Base-by-base conservation (phyloP, 2,797 vertebrate genomes). In the Peromyscus melanophrys region DNA sequence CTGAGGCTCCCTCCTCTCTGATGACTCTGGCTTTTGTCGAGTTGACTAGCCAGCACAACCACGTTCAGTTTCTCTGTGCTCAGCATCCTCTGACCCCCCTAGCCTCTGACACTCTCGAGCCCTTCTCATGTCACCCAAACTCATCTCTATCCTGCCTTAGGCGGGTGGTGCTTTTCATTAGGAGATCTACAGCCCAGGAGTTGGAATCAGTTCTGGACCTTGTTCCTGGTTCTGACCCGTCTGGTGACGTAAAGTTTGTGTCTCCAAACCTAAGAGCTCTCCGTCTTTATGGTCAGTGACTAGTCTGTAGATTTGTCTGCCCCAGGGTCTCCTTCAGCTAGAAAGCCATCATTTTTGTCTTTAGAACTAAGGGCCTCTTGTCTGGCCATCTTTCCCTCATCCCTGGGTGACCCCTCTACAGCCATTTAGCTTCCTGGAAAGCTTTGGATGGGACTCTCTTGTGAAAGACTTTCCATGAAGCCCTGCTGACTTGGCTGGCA, bases 361-460 rank as follows among this genome's bases (percentile, higher is more conserved):
- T 31, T 16, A 37, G 34, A 81, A 49, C 85, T n/a, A 29, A 49
- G 81, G 31, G 29, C 69, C 69, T 91, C 10, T 69, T 77, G 71
- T 63, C 52, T 43, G 61, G 49, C 11, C 75, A 40, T 34, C 80
- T 0, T 8, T 34, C 61, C 82, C 37, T 90, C 65, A 59, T 84
- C 31, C 80, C 63, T 25, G 91, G 76, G 75, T 34, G 37, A 78
- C 65, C 55, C 29, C 10, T 61, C 37, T 67, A 10, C 27, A 80
- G 43, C 34, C 67, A 29, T 78, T 87, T 0, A 0, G 59, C 71
- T 90, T 96, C 92, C 93, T 95, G 55, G 78, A 95, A 96, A 88
- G 40, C 94, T 49, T 25, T 40, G 12, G 37, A 4, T 61, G 31
- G 77, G 92, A 52, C 59, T 75, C 29, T 23, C 0, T 81, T 21